phyloP scores from a whole-genome alignment of 2,113 vertebrate species.

The Corythornis cristatus region DNA sequence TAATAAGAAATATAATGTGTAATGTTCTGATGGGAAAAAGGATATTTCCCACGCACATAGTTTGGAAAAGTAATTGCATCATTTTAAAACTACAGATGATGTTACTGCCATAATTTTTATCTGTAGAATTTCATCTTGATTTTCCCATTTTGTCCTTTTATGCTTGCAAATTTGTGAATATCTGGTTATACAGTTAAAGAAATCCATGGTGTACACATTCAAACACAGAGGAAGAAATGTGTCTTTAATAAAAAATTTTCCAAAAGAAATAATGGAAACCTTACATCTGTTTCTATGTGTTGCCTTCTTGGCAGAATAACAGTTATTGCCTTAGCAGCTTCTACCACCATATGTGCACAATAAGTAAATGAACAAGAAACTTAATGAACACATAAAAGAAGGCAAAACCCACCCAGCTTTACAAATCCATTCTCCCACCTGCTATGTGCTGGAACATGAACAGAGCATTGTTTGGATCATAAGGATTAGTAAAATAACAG shows the following conservation, averaged over 20 bases:
- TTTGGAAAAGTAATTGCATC: conserved; percentile 12
- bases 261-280: background rate
- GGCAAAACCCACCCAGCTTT: conserved; percentile 63
- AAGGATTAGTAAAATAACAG: conserved; percentile 71
- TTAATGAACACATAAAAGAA: conserved; percentile 67
- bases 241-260: conserved; percentile 47
- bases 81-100: conserved; percentile 21
- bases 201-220: background rate
- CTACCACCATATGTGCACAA: conserved; percentile 56
- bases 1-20: background rate
- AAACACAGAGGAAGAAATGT: background rate
- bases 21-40: background rate
- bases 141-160: background rate
- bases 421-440: conserved; percentile 59
- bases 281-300: conserved; percentile 7
- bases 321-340: conserved; percentile 54
- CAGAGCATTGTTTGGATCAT: conserved; percentile 53
- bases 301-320: conserved; percentile 34
- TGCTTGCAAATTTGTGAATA: background rate
- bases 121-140: background rate
- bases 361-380: conserved; percentile 72
- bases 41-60: conserved; percentile 10
- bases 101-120: background rate
- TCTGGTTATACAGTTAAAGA: background rate
- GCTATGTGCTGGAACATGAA: conserved; percentile 63